Conservation (phyloP, 2,888 invertebrate species). For the Boloria selene region DNA sequence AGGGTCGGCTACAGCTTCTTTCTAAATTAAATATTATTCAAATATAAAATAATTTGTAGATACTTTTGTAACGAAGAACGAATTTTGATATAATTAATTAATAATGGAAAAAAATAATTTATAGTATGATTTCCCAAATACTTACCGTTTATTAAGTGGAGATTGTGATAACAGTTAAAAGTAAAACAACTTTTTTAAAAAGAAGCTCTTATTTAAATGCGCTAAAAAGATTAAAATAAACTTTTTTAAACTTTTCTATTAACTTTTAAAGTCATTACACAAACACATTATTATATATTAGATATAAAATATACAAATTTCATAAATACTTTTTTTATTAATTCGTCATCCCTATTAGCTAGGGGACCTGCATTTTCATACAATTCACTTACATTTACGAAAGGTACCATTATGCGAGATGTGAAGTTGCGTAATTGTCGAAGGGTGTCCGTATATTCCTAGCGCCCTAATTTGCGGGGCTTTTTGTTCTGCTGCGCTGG, state of each 20-base stretch:
- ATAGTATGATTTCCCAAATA: no score
- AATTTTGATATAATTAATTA: no score
- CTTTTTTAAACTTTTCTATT: no score
- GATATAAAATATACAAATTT: not conserved
- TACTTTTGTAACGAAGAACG: not conserved
- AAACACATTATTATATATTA: no score
- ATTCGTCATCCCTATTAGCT: slow-evolving; percentile 51
- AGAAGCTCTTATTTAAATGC: no score
- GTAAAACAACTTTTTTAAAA: no score
- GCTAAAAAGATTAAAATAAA: no score
- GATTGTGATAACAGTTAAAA: no score
- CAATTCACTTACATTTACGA: slow-evolving; percentile 66
- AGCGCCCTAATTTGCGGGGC: slow-evolving; percentile 68
- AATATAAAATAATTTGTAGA: not conserved
- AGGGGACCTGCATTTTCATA: slow-evolving; percentile 52
- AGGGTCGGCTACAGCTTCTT: slow-evolving; percentile 33
- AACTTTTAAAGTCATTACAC: no score
- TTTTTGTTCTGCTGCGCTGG: slow-evolving; percentile 61
- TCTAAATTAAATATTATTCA: not conserved
- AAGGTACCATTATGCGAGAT: slow-evolving; percentile 71
- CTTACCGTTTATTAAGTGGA: no score
- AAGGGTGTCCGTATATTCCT: slow-evolving; percentile 58
- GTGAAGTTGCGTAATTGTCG: slow-evolving; percentile 67
- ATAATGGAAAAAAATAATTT: no score
- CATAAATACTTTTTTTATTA: not conserved